Base-by-base conservation (phyloP, 2,888 invertebrate species). In the Cephonodes hylas region DNA sequence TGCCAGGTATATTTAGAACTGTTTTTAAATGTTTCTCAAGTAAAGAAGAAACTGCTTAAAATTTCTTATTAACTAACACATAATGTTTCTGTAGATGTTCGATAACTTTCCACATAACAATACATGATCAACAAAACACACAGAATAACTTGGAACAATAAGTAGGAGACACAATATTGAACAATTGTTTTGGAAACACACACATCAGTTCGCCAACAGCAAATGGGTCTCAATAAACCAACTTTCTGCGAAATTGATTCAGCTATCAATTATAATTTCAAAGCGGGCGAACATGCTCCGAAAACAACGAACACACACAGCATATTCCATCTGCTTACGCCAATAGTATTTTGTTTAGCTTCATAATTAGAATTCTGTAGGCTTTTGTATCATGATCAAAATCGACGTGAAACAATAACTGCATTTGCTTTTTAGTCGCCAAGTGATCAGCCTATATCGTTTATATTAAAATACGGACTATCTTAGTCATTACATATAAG, bases 161-260 rank as follows among this genome's bases (percentile, higher is more conserved):
- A 10, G 38, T n/a, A 38, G 13, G n/a, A n/a, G n/a, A 38, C 13
- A 3, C 38, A 38, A 38, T n/a, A 38, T 38, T 63, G 64, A 44
- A 23, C 42, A 60, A 61, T 64, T 62, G 53, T 48, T 23, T 15
- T n/a, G 27, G 23, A 56, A 18, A 18, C 20, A 61, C 53, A 61
- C 27, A 31, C 27, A 53, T 53, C 27, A 53, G 3, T 18, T 53
- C 27, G 10, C 53, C 15, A 10, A 15, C 53, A 10, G 27, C 18
- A 31, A 53, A 53, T 53, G 18, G 48, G 25, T 2, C 48, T 15
- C 53, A 31, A 31, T 53, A 53, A 15, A 53, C 31, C 8, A 31
- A 53, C 53, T 31, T 48, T 48, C 18, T 18, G 53, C 20, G 53
- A 18, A 31, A 53, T 31, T 53, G 31, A 53, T 31, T 53, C 53